Conservation (phyloP, 2,888 invertebrate genomes). For the Coenonympha glycerion region DNA sequence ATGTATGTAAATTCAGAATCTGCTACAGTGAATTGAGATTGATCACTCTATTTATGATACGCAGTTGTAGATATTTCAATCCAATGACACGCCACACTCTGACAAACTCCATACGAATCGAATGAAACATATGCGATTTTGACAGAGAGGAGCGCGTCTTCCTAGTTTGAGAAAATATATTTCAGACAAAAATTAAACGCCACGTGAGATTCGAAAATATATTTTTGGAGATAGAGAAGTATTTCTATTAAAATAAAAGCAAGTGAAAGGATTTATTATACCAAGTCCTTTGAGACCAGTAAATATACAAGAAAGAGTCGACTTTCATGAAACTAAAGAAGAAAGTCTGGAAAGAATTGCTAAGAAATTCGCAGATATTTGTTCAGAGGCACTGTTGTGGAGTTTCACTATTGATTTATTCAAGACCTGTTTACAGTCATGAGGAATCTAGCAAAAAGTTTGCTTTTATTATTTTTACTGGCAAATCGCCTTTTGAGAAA, state of each 20-base stretch:
- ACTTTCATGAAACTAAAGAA: background rate
- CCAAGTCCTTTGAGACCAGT: background rate
- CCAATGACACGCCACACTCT: no score
- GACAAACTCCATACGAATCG: no score
- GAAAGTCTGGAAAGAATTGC: background rate
- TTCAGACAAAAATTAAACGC: no score
- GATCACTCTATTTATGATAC: background rate
- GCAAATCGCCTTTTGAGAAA: no score
- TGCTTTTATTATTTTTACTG: background rate
- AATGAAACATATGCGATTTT: no score
- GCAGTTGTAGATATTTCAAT: no score
- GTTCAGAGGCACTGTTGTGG: background rate
- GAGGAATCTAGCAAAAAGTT: background rate
- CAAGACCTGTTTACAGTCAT: background rate
- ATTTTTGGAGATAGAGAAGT: no score
- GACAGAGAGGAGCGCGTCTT: no score
- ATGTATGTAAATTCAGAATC: no score
- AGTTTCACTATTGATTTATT: conserved; percentile 6
- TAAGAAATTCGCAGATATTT: background rate
- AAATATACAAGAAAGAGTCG: background rate
- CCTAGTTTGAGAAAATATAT: no score
- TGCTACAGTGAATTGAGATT: background rate
- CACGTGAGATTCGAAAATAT: no score
- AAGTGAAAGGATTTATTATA: background rate
- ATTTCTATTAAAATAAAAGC: background rate